These are phyloP conservation scores for Chloroclystis v-ata DNA, from an alignment of 2,888 invertebrate species.

Conservation along the genomic window DNA sequence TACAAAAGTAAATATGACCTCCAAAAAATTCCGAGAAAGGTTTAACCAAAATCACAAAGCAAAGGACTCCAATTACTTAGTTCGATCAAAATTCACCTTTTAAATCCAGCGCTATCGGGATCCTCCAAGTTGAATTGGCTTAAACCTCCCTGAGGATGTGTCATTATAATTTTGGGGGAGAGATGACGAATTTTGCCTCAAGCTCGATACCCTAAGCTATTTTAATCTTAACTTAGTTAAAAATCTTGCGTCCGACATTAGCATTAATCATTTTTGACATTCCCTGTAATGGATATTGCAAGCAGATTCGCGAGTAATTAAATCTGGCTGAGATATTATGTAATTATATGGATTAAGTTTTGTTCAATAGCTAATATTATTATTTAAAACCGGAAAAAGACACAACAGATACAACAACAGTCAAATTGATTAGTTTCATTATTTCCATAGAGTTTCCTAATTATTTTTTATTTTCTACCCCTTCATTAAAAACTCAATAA, in stretches of 20 bases:
- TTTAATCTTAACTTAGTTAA: constrained; percentile 78
- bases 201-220: constrained; percentile 72
- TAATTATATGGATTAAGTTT: not conserved
- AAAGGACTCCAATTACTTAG: constrained; percentile 19
- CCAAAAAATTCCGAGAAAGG: not conserved
- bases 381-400: too few species aligned
- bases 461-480: too few species aligned
- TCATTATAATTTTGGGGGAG: constrained; percentile 76
- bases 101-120: constrained; percentile 53
- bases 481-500: too few species aligned
- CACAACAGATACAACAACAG: too few species aligned
- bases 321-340: constrained; percentile 19
- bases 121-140: constrained; percentile 68
- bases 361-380: too few species aligned
- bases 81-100: constrained; percentile 33
- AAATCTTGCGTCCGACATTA: constrained; percentile 75
- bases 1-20: too few species aligned
- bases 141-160: constrained; percentile 73
- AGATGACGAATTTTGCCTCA: constrained; percentile 71
- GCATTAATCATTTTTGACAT: constrained; percentile 76
- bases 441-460: too few species aligned
- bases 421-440: too few species aligned
- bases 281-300: constrained; percentile 64
- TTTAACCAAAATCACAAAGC: constrained; percentile 1
- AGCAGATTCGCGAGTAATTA: constrained; percentile 20